Percentiles rank a stretch among this genome's conserved stretches.
Evolutionary conservation across 2,113 vertebrate species (phyloP).

Genomic region (Sminthopsis crassicaudata): DNA sequence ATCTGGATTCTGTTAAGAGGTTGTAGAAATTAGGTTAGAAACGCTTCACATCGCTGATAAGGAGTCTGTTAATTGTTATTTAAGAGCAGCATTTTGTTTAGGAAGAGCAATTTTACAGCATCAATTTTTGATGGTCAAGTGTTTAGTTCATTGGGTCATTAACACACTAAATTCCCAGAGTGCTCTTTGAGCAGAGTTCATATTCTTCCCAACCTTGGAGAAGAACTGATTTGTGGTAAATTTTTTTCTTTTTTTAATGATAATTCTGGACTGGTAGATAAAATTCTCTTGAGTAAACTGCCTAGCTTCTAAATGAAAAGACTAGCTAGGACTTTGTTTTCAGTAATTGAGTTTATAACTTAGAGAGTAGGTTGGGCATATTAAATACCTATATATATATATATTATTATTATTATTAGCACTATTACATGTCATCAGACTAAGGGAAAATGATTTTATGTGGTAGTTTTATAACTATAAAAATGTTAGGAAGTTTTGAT

Average conservation of each 20-base stretch:
- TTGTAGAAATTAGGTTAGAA: conserved; percentile 59
- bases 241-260: conserved; percentile 44
- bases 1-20: conserved; percentile 57
- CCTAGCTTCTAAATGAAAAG: conserved; percentile 44
- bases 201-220: conserved; percentile 47
- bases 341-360: conserved; percentile 60
- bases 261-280: conserved; percentile 56
- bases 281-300: conserved; percentile 30
- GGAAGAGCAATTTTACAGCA: conserved; percentile 48
- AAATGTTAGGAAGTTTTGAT: conserved; percentile 37
- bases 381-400: conserved; percentile 42
- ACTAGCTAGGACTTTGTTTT: conserved; percentile 44
- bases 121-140: conserved; percentile 59
- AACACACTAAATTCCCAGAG: conserved; percentile 53
- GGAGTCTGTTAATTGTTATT: conserved; percentile 56
- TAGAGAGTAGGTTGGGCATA: background rate
- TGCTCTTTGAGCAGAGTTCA: conserved; percentile 39
- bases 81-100: conserved; percentile 34
- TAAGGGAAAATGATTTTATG: background rate
- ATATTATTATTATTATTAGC: no score
- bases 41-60: conserved; percentile 49
- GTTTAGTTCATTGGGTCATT: conserved; percentile 63
- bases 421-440: background rate
- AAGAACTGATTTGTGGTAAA: conserved; percentile 29
- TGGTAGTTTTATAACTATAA: conserved; percentile 28